Evolutionary conservation across 2,113 vertebrate genomes (phyloP), one percentile per base, ranked within the genome.

Genomic region (Machaerirhynchus nigripectus): DNA sequence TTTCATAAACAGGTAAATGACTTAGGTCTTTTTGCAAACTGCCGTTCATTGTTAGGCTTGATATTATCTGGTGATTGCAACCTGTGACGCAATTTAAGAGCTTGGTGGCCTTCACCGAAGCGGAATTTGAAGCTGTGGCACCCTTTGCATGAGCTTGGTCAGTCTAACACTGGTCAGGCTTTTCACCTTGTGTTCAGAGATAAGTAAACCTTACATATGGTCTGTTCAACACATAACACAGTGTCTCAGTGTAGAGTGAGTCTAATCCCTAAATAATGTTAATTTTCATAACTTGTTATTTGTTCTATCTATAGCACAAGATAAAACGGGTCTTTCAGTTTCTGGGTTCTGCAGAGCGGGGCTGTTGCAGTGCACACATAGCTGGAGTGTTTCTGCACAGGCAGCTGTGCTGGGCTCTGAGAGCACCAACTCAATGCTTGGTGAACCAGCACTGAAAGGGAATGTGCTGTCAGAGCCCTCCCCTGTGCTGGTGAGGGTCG

Each of bases 301-400:
- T 3, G 2, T 52, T 64, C 26, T 83, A 0, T 31, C 46, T 18
- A 0, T 37, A 71, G 53, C 79, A 37, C 2, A 13, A 63, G 65
- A 9, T 11, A 23, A 35, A 33, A 15, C 1, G 12, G 46, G 56
- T 0, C 31, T 42, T 30, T 11, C 24, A 22, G n/a, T 33, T 64
- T 2, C 6, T 14, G 60, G 15, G 8, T 4, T 39, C 6, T n/a
- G 37, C 56, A 31, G 7, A 20, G 67, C 7, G 2, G 11, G n/a
- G n/a, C 70, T 33, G 33, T 3, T 17, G 49, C 40, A 27, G 71
- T 12, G 9, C 53, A 0, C 21, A 9, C 50, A 5, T 28, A 59
- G 81, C 67, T 18, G n/a, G 30, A 7, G 26, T 4, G 46, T 15
- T 24, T 50, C 39, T 28, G 10, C 56, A 11, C 78, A 10, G 37